Conservation (phyloP, 2,113 vertebrate species). For the Elephas maximus region DNA sequence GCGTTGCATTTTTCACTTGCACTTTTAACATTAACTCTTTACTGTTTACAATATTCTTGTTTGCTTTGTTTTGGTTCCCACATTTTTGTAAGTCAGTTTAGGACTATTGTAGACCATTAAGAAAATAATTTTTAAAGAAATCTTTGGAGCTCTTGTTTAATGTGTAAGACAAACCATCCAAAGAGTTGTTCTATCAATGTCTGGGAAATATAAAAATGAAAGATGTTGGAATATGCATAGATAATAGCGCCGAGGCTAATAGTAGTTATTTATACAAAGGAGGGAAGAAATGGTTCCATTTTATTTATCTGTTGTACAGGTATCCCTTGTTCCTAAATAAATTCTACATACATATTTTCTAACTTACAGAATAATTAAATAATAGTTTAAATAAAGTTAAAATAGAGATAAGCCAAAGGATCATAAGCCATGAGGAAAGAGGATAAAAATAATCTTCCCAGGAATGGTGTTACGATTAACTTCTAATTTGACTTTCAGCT, state of each 20-base stretch:
- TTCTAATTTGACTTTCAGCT: slow-evolving; percentile 6
- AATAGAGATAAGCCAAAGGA: neutral
- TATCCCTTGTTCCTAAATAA: slow-evolving; percentile 28
- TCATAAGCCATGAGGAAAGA: slow-evolving; percentile 41
- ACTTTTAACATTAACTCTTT: slow-evolving; percentile 84
- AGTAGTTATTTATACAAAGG: neutral
- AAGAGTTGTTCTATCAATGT: slow-evolving; percentile 39
- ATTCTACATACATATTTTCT: neutral
- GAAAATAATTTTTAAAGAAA: slow-evolving; percentile 60
- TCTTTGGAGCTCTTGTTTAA: neutral
- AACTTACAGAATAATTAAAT: neutral
- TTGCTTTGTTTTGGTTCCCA: slow-evolving; percentile 44
- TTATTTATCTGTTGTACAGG: slow-evolving; percentile 22
- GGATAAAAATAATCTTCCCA: slow-evolving; percentile 15
- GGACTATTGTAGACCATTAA: neutral
- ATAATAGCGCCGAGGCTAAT: neutral
- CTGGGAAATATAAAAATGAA: slow-evolving; percentile 43
- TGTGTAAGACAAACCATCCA: neutral
- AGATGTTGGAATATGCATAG: neutral
- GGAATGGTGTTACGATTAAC: neutral
- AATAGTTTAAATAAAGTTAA: neutral
- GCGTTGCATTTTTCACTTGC: slow-evolving; percentile 66
- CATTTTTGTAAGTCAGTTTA: slow-evolving; percentile 24
- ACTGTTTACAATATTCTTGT: slow-evolving; percentile 63
- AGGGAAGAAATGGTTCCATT: neutral